Conservation (phyloP, 2,888 invertebrate species). For the Drosophila tanythrix region DNA sequence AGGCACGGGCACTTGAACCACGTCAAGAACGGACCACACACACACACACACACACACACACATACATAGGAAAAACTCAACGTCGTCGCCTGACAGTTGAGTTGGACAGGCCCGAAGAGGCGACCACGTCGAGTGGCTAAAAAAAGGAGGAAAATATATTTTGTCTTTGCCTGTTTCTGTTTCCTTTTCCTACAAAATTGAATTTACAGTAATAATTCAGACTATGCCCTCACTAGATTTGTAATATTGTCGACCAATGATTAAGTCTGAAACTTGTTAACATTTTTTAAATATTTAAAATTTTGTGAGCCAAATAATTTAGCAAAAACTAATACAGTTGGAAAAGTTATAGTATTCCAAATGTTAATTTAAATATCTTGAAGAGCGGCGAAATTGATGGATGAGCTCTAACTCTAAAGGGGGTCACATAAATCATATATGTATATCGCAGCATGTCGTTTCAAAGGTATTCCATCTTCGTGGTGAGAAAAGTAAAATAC, state of each 20-base stretch:
- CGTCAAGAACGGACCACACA: constrained; percentile 71
- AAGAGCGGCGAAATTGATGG: constrained; percentile 4
- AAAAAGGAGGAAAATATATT: constrained; percentile 29
- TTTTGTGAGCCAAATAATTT: neutral
- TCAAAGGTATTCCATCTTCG: constrained; percentile 43
- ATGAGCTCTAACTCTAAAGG: neutral
- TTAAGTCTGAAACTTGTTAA: neutral
- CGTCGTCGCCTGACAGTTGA: constrained; percentile 59
- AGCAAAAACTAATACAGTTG: neutral
- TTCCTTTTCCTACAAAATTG: constrained; percentile 58
- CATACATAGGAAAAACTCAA: constrained; percentile 27
- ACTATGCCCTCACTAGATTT: constrained; percentile 30
- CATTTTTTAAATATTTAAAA: neutral
- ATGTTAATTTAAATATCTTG: neutral
- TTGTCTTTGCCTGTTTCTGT: constrained; percentile 22
- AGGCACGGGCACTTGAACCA: constrained; percentile 54
- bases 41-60: constrained; percentile 26
- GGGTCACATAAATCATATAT: constrained; percentile 23
- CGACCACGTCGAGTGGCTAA: constrained; percentile 42
- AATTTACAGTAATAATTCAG: constrained; percentile 56
- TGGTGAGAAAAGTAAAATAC: constrained; percentile 6
- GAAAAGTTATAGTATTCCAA: neutral
- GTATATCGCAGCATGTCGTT: neutral
- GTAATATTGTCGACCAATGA: neutral
- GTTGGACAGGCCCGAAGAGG: constrained; percentile 49